Conservation (phyloP, 2,113 vertebrate species). For the Cryptomyrus ogoouensis region DNA sequence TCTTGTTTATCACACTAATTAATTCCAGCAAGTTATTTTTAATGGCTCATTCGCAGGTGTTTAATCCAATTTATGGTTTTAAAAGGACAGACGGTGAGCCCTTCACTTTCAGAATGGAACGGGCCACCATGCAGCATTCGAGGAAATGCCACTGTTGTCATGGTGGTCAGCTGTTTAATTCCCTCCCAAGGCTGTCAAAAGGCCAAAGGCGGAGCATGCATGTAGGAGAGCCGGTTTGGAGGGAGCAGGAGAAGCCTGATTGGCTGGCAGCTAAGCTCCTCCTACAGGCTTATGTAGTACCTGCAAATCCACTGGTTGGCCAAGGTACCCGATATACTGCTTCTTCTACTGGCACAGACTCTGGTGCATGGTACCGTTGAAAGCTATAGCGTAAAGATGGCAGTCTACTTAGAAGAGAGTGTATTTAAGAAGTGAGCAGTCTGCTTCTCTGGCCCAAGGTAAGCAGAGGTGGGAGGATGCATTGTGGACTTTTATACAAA, state of each 20-base stretch:
- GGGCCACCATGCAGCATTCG: not conserved
- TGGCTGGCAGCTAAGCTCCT: not conserved
- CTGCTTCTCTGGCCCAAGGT: not conserved
- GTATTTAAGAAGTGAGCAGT: not conserved
- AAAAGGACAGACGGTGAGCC: not conserved
- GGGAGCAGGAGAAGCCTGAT: not conserved
- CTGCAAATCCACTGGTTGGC: not conserved
- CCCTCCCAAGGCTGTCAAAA: not conserved
- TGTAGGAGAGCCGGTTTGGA: not conserved
- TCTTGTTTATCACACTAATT: slow-evolving; percentile 12
- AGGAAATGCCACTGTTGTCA: not conserved
- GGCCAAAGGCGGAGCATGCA: not conserved
- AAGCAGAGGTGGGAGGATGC: not conserved
- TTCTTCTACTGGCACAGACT: not conserved
- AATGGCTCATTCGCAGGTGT: slow-evolving; percentile 21
- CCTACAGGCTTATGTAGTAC: not conserved
- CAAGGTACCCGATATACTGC: not conserved
- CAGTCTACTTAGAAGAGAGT: not conserved
- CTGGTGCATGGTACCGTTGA: not conserved
- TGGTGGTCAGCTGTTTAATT: not conserved
- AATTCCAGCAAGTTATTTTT: slow-evolving; percentile 31
- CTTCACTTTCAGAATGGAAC: not conserved
- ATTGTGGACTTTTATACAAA: not conserved
- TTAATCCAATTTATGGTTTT: slow-evolving; percentile 2
- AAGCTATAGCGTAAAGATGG: not conserved